Conservation (phyloP, 2,113 vertebrate genomes). For the Alethe castanea region DNA sequence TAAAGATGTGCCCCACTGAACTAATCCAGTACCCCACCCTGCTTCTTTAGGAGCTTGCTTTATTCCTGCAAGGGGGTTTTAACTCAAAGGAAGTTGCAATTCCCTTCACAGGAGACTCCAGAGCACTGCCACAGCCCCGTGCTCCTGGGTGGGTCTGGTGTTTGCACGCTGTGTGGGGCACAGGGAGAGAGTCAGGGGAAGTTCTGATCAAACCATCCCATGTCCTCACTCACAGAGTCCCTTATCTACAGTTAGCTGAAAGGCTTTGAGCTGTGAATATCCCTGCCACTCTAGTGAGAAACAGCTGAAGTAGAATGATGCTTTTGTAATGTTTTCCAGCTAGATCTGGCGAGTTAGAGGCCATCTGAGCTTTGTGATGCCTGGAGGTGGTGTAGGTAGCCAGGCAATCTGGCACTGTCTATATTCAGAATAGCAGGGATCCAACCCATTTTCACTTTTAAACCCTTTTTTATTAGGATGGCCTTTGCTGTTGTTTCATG, state of each 20-base stretch:
- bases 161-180: background rate
- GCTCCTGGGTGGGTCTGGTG: background rate
- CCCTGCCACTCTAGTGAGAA: background rate
- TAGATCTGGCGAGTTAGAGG: background rate
- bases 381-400: constrained; percentile 17
- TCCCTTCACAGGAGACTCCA: background rate
- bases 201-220: background rate
- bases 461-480: background rate
- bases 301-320: background rate
- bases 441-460: background rate
- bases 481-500: background rate
- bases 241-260: background rate
- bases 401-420: constrained; percentile 4
- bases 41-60: background rate
- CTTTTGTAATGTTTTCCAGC: background rate
- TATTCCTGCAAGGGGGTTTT: background rate
- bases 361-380: background rate
- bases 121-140: background rate
- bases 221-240: background rate
- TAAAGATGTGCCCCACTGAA: background rate
- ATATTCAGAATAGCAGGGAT: background rate
- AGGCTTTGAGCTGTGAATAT: background rate
- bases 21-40: background rate
- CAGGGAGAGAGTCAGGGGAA: background rate
- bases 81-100: background rate